Percentiles rank a stretch among this genome's conserved stretches.
phyloP scores from a whole-genome alignment of 2,888 invertebrate genomes.

The Platynereis dumerilii region DNA sequence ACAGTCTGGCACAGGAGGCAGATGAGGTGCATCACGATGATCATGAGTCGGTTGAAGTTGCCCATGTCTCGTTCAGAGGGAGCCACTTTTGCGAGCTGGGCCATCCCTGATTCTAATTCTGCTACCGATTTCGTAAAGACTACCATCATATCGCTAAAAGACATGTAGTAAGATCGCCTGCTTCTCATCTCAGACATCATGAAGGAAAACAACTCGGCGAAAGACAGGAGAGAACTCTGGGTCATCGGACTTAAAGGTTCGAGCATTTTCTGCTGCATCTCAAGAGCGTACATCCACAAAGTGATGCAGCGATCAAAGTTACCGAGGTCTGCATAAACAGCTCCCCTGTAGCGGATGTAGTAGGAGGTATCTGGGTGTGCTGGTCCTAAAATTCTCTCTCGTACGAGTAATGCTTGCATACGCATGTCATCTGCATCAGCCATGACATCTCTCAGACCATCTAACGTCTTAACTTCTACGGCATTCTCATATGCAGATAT shows the following conservation, averaged over 20 bases:
- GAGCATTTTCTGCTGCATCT: constrained; percentile 92
- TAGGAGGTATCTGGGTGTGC: constrained; percentile 97
- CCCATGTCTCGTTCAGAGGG: constrained; percentile 71
- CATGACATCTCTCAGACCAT: constrained; percentile 82
- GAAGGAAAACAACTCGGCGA: constrained; percentile 84
- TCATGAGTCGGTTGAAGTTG: constrained; percentile 82
- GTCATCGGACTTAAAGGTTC: constrained; percentile 94
- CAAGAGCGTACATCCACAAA: constrained; percentile 95
- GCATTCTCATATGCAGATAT: constrained; percentile 89
- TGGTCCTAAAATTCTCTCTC: constrained; percentile 87
- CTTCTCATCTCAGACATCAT: constrained; percentile 81
- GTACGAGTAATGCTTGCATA: constrained; percentile 85
- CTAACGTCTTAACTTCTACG: constrained; percentile 79
- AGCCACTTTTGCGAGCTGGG: constrained; percentile 34
- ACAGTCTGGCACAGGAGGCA: constrained; percentile 60
- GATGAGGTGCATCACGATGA: constrained; percentile 78
- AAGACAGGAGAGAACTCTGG: constrained; percentile 90
- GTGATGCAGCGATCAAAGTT: constrained; percentile 88
- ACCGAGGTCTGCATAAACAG: constrained; percentile 89
- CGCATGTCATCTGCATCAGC: constrained; percentile 95
- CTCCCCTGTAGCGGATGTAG: constrained; percentile 91
- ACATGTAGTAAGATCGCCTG: constrained; percentile 73
- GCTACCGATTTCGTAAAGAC: constrained; percentile 81
- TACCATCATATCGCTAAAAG: constrained; percentile 80
- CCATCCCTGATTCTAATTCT: constrained; percentile 66